These are phyloP conservation scores for Fistularia tabacaria DNA, from an alignment of 2,797 vertebrate genomes.

Conservation along the genomic window DNA sequence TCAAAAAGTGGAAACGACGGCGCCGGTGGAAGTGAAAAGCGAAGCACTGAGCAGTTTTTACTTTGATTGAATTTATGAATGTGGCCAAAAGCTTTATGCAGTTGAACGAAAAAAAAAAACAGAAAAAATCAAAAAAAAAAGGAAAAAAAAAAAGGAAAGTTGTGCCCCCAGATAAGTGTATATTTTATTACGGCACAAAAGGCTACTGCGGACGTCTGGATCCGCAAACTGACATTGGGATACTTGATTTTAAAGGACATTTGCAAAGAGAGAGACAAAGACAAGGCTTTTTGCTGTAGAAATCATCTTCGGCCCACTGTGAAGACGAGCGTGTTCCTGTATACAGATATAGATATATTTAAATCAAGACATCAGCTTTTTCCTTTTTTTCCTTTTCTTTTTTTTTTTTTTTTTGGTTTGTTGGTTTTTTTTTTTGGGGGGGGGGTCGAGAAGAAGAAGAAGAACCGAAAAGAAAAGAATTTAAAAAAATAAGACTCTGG, in stretches of 20 bases:
- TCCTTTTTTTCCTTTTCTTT: slow-evolving; percentile 29
- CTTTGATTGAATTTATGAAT: slow-evolving; percentile 85
- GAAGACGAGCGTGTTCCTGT: slow-evolving; percentile 86
- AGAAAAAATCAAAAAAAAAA: slow-evolving; percentile 77
- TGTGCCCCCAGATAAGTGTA: slow-evolving; percentile 76
- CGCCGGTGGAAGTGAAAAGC: slow-evolving; percentile 48
- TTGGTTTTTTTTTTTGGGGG: slow-evolving; percentile 3
- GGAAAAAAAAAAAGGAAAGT: slow-evolving; percentile 67
- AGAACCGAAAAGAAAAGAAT: slow-evolving; percentile 63
- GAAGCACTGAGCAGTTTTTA: slow-evolving; percentile 87
- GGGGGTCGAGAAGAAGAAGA: slow-evolving; percentile 64
- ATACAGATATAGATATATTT: slow-evolving; percentile 89
- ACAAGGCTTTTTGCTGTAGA: slow-evolving; percentile 81
- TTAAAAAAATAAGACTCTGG: slow-evolving; percentile 72
- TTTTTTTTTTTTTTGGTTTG: slow-evolving; percentile 23
- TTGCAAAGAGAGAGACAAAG: slow-evolving; percentile 74
- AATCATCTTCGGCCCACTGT: slow-evolving; percentile 94
- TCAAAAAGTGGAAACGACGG: slow-evolving; percentile 8
- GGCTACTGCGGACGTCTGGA: slow-evolving; percentile 61
- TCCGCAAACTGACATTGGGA: slow-evolving; percentile 80
- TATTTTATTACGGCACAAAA: slow-evolving; percentile 80
- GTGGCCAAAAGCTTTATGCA: slow-evolving; percentile 93
- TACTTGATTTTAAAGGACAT: slow-evolving; percentile 84
- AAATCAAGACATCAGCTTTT: slow-evolving; percentile 87
- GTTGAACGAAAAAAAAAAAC: slow-evolving; percentile 75